Base-by-base conservation (phyloP, 2,888 invertebrate species). In the Dynastes grantii region DNA sequence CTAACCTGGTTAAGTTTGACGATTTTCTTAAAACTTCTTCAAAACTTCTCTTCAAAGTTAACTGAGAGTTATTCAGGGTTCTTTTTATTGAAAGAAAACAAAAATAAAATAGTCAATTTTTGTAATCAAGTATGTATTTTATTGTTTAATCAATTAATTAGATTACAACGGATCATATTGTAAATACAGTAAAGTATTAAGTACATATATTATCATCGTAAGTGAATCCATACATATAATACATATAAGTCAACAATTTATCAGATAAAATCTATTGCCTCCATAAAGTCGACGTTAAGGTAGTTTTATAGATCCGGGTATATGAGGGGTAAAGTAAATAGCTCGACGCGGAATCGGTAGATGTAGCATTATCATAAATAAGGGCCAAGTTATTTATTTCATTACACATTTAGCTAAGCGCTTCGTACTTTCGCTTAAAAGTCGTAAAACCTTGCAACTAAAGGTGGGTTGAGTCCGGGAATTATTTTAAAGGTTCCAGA, bases 51-150 rank as follows among this genome's bases (percentile, higher is more conserved):
- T 37, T 37, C 32, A 37, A 37, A 37, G 1, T 37, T 37, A 37
- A 5, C 32, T 37, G 5, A 37, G 5, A 37, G 5, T 2, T 37
- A 37, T 37, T 37, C 32, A 5, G 5, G 32, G 5, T 37, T 37
- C 4, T 37, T 5, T 0, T 37, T 5, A 37, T 37, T 37, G 1
- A 45, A 8, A 11, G 0, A 0, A 8, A 11, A 9, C 8, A 45
- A 45, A 45, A 45, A 45, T 45, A 45, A 45, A 45, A 45, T 45
- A 45, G 45, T 11, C 11, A 8, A 11, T 5, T 63, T 49, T 58
- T 40, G 16, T 67, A 68, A 61, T 75, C 73, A 75, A 75, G 73
- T 75, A 75, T 75, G 61, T 61, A 75, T 49, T 75, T 75, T 75
- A 75, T 75, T 75, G 40, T 40, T 55, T 9, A 51, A 49, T 68